Evolutionary conservation across 1,140 invertebrate species (phyloP).

Genomic region (Acyrthosiphon pisum): DNA sequence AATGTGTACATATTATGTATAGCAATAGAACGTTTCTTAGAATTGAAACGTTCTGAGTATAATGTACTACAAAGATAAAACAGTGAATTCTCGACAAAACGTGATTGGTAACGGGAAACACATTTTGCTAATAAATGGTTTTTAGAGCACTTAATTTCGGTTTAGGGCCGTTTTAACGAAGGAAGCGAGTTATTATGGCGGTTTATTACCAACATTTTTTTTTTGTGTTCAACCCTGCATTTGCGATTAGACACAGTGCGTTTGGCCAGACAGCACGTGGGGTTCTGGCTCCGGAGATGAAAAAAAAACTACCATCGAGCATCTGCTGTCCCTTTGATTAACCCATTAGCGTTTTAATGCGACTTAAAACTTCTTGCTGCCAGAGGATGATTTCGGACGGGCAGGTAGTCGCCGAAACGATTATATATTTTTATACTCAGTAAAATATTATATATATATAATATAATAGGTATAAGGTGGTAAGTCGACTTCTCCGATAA

Average conservation of each 20-base stretch:
- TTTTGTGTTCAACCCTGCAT: neutral
- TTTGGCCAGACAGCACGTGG: constrained; percentile 23
- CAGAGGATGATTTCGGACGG: neutral
- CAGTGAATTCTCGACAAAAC: neutral
- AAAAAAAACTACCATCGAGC: constrained; percentile 26
- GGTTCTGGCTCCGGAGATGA: neutral
- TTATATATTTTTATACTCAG: neutral
- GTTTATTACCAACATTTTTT: neutral
- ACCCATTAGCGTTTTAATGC: constrained; percentile 50
- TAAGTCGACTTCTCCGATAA: neutral
- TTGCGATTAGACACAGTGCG: constrained; percentile 14
- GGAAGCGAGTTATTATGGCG: neutral
- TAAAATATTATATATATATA: neutral
- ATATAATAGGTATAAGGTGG: no score
- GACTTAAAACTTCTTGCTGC: constrained; percentile 31
- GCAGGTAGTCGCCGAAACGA: constrained; percentile 3
- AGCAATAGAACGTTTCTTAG: neutral
- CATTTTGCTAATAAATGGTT: constrained; percentile 21
- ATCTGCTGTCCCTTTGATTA: constrained; percentile 53
- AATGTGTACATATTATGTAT: neutral
- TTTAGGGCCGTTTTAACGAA: neutral
- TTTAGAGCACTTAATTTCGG: constrained; percentile 33
- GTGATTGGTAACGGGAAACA: constrained; percentile 12
- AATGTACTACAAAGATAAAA: neutral
- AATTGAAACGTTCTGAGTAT: neutral